These are phyloP conservation scores for Dendropsophus ebraccatus DNA, from an alignment of 2,113 vertebrate species.

Conservation along the genomic window DNA sequence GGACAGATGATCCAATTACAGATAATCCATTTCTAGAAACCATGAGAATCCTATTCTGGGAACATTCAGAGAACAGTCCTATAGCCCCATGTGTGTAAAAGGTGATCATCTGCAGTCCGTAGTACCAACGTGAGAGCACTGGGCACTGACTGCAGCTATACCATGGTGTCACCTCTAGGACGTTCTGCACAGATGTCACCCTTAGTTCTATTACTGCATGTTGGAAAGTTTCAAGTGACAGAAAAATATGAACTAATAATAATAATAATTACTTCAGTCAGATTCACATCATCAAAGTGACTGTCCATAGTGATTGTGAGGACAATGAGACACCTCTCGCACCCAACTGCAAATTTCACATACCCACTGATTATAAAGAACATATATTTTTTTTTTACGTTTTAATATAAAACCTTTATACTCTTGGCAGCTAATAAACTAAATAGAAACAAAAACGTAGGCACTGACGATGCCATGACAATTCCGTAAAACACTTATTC, in stretches of 20 bases:
- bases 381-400: slow-evolving; percentile 64
- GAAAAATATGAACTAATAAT: not conserved
- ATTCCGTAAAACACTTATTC: slow-evolving; percentile 62
- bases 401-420: slow-evolving; percentile 69
- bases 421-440: slow-evolving; percentile 68
- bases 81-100: not conserved
- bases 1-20: not conserved
- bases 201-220: not conserved
- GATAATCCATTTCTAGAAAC: not conserved
- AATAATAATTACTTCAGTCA: slow-evolving; percentile 10
- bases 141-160: not conserved
- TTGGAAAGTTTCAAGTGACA: not conserved
- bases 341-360: slow-evolving; percentile 65
- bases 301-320: not conserved
- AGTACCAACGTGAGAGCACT: not conserved
- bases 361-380: slow-evolving; percentile 72
- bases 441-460: slow-evolving; percentile 67
- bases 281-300: slow-evolving; percentile 6
- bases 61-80: not conserved
- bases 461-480: slow-evolving; percentile 68
- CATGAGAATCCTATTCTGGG: not conserved
- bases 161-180: not conserved
- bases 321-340: slow-evolving; percentile 36
- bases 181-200: not conserved
- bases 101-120: not conserved